A percentile compares a stretch with the other conserved stretches of the same genome.
Conservation (phyloP, 2,113 vertebrate genomes). For the Nyctibius bracteatus region DNA sequence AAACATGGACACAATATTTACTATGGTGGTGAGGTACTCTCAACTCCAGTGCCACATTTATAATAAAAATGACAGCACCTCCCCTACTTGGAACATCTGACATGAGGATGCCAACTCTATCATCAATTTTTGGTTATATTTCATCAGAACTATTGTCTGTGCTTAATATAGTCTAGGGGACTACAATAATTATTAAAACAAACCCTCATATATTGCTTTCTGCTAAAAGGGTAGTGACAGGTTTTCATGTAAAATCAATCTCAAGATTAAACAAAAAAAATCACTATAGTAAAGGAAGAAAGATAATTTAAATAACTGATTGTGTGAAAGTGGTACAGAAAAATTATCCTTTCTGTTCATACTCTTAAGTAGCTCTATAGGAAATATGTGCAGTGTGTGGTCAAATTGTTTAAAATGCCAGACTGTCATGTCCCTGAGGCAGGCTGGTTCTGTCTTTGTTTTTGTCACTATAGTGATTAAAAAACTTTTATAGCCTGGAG, state of each 20-base stretch:
- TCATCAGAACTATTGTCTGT: constrained; percentile 26
- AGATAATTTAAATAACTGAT: constrained; percentile 10
- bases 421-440: background rate
- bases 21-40: background rate
- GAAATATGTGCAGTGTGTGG: background rate
- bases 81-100: constrained; percentile 45
- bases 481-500: background rate
- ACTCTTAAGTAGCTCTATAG: background rate
- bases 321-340: background rate
- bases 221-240: background rate
- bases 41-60: constrained; percentile 37
- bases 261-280: constrained; percentile 16
- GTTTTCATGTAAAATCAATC: constrained; percentile 44
- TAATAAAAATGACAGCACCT: constrained; percentile 47
- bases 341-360: background rate
- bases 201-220: constrained; percentile 11
- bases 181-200: constrained; percentile 48
- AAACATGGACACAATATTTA: background rate
- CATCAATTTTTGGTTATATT: constrained; percentile 60
- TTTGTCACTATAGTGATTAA: background rate
- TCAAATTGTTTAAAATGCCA: background rate
- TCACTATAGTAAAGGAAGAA: constrained; percentile 4
- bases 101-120: constrained; percentile 56
- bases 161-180: background rate
- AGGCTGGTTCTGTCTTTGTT: background rate